Evolutionary conservation across 92 coral and sea anemone genomes (phyloP).

Genomic region (Nematostella vectensis): DNA sequence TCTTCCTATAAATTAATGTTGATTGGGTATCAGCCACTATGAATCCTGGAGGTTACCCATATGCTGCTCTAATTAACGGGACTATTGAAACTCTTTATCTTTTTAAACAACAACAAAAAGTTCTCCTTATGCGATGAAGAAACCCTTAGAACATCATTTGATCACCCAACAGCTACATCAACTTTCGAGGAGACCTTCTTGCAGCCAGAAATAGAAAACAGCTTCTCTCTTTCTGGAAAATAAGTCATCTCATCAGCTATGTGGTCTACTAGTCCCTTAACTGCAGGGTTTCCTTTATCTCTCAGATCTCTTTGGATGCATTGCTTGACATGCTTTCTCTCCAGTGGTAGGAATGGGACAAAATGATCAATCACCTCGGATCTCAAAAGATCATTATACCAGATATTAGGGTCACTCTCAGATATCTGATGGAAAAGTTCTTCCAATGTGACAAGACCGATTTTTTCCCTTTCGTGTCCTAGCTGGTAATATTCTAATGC

Average conservation of each 20-base stretch:
- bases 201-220: conserved; percentile 79
- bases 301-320: conserved; percentile 48
- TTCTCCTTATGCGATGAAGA: no score
- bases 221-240: conserved; percentile 43
- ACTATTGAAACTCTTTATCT: no score
- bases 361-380: conserved; percentile 64
- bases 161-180: conserved; percentile 59
- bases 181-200: conserved; percentile 83
- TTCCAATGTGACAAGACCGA: conserved; percentile 55
- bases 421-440: conserved; percentile 22
- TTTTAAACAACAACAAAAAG: no score
- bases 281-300: conserved; percentile 35
- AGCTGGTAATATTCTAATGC: conserved; percentile 36
- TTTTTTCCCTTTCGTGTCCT: conserved; percentile 50
- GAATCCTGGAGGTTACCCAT: no score
- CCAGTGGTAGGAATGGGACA: conserved; percentile 76
- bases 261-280: conserved; percentile 33
- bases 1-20: no score
- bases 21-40: no score
- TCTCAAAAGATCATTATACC: conserved; percentile 57
- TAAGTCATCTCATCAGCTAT: conserved; percentile 66
- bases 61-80: no score
- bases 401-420: conserved; percentile 18
- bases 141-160: no score
- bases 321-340: conserved; percentile 60